These are phyloP conservation scores for Grus americana DNA, from an alignment of 2,113 vertebrate genomes.

Conservation along the genomic window DNA sequence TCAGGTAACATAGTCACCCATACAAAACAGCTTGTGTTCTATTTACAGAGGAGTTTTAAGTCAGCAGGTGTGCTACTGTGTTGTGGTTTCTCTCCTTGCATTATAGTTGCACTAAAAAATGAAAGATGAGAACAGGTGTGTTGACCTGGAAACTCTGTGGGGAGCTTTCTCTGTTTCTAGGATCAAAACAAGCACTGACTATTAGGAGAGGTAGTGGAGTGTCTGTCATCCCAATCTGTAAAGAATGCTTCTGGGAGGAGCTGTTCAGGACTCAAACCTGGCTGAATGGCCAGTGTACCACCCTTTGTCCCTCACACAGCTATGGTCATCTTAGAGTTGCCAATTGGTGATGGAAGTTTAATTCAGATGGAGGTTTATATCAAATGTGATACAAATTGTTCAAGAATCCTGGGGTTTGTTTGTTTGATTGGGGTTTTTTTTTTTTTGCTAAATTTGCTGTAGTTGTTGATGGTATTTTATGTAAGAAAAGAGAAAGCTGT, in stretches of 20 bases:
- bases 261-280: background rate
- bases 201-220: background rate
- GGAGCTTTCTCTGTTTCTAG: background rate
- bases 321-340: background rate
- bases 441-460: background rate
- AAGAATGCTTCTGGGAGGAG: background rate
- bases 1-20: fast-evolving
- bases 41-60: background rate
- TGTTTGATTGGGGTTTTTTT: too few relatives aligned
- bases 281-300: background rate
- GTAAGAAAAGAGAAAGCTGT: background rate
- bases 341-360: background rate
- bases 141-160: background rate
- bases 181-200: background rate
- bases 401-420: background rate
- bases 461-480: background rate
- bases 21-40: background rate
- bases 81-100: background rate
- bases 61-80: background rate
- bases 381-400: background rate
- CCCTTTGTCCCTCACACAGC: background rate
- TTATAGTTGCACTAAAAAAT: background rate
- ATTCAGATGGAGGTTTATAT: background rate
- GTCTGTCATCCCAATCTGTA: background rate
- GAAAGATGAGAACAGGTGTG: background rate